These are phyloP conservation scores for Cervus canadensis DNA, from an alignment of 2,113 vertebrate species.

Conservation along the genomic window DNA sequence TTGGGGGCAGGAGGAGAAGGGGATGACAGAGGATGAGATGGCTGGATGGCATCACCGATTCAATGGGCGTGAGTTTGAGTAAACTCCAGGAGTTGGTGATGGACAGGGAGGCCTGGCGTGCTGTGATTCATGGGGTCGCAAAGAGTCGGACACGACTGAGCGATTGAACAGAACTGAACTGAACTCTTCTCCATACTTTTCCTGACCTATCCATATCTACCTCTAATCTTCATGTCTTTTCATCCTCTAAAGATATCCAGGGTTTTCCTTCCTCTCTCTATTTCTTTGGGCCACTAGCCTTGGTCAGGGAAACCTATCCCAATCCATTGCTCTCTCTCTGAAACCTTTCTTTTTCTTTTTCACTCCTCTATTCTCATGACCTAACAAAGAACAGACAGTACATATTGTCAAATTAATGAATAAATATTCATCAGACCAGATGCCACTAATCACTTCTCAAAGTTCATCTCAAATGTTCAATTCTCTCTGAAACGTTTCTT, in stretches of 20 bases:
- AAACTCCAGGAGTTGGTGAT: too few species aligned
- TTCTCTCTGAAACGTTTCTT: not conserved
- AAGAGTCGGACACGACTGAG: too few species aligned
- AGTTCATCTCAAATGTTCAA: not conserved
- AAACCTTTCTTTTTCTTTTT: not conserved
- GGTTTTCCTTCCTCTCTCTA: not conserved
- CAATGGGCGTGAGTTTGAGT: too few species aligned
- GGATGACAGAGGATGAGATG: too few species aligned
- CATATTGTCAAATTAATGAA: not conserved
- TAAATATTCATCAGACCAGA: not conserved
- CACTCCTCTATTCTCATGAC: not conserved
- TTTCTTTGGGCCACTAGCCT: not conserved
- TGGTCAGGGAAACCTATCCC: not conserved
- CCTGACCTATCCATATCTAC: not conserved
- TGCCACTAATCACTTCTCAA: not conserved
- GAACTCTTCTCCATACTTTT: not conserved
- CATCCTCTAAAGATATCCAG: not conserved
- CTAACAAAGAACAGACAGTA: not conserved
- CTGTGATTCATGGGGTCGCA: too few species aligned
- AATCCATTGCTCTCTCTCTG: not conserved
- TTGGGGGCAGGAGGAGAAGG: too few species aligned
- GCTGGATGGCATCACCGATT: too few species aligned
- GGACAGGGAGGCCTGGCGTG: too few species aligned
- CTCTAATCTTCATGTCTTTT: not conserved
- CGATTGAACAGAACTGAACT: too few species aligned